These are phyloP conservation scores for Hesperia comma DNA, from an alignment of 2,888 invertebrate species.

Conservation along the genomic window DNA sequence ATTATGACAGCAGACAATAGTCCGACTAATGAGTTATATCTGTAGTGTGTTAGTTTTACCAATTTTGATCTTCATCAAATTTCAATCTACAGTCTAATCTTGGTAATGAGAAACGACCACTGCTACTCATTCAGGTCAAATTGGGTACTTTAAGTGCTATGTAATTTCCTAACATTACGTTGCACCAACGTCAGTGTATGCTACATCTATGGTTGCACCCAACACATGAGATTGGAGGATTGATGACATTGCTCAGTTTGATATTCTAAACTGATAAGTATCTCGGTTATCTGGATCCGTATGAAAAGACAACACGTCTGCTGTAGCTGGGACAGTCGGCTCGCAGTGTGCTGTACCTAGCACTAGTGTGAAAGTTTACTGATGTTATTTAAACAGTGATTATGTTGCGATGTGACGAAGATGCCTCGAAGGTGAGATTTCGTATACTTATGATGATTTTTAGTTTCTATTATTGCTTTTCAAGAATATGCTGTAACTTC, in stretches of 20 bases:
- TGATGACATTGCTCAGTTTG: constrained; percentile 11
- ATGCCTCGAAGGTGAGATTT: constrained; percentile 59
- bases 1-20: no score
- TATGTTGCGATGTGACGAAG: constrained; percentile 66
- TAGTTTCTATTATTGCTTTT: background rate
- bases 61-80: no score
- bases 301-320: background rate
- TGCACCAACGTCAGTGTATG: no score
- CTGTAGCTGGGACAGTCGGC: constrained; percentile 2
- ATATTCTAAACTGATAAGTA: constrained; percentile 14
- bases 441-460: background rate
- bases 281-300: constrained; percentile 16
- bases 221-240: constrained; percentile 1
- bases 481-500: background rate
- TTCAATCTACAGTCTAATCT: no score
- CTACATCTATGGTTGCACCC: no score
- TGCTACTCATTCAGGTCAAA: background rate
- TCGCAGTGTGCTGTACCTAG: background rate
- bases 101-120: no score
- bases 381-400: constrained; percentile 41
- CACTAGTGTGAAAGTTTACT: constrained; percentile 17
- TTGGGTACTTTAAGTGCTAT: no score
- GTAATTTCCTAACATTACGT: no score
- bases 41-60: no score
- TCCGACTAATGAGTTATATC: no score